These are phyloP conservation scores for Gymnoscelis rufifasciata DNA, from an alignment of 2,888 invertebrate genomes.

Conservation along the genomic window DNA sequence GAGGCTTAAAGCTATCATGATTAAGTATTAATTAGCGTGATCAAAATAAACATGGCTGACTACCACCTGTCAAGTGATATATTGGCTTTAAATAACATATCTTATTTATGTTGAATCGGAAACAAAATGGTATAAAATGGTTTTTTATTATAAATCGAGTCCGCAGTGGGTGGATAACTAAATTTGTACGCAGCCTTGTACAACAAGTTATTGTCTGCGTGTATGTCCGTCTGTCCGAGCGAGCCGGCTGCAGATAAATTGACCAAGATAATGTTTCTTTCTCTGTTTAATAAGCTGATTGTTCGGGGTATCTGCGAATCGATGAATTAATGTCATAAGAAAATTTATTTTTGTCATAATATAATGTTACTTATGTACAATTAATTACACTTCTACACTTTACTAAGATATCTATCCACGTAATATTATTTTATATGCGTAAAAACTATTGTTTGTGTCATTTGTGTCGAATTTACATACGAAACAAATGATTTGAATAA, in stretches of 20 bases:
- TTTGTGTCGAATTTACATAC: too few species aligned
- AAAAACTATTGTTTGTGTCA: too few species aligned
- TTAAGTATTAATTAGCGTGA: slow-evolving; percentile 45
- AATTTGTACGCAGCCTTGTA: slow-evolving; percentile 71
- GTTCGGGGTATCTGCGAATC: slow-evolving; percentile 27
- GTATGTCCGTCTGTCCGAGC: slow-evolving; percentile 41
- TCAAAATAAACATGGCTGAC: slow-evolving; percentile 40
- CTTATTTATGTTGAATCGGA: slow-evolving; percentile 80
- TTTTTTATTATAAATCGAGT: slow-evolving; percentile 68
- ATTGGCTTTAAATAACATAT: slow-evolving; percentile 79
- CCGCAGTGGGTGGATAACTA: slow-evolving; percentile 71
- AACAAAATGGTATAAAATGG: slow-evolving; percentile 74
- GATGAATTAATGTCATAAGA: slow-evolving; percentile 22
- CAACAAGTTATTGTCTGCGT: slow-evolving; percentile 50
- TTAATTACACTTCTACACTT: not conserved
- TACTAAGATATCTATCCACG: too few species aligned
- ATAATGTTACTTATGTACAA: not conserved
- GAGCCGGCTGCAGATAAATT: slow-evolving; percentile 59
- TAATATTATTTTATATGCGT: too few species aligned
- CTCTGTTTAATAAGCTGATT: slow-evolving; percentile 53
- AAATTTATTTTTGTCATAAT: slow-evolving; percentile 8
- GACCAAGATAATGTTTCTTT: slow-evolving; percentile 60
- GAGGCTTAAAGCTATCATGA: slow-evolving; percentile 31
- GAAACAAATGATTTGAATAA: too few species aligned
- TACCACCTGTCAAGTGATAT: slow-evolving; percentile 80